These are phyloP conservation scores for Drosophila neutralis DNA, from an alignment of 2,888 invertebrate species.

Conservation along the genomic window DNA sequence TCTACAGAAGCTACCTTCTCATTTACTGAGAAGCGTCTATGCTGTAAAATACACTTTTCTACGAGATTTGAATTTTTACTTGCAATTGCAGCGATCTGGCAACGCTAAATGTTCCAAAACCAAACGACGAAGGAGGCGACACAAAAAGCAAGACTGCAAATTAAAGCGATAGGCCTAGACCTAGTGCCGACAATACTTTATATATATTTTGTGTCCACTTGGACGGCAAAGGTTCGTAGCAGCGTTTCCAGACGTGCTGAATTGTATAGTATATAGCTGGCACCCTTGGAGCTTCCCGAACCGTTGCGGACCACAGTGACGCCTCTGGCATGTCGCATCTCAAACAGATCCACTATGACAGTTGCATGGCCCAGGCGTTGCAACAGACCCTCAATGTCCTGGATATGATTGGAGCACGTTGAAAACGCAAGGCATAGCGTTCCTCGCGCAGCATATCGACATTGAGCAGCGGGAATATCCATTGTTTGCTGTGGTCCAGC, in stretches of 20 bases:
- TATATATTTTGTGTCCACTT: constrained; percentile 80
- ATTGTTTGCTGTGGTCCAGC: constrained; percentile 50
- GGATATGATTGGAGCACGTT: constrained; percentile 55
- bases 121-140: neutral
- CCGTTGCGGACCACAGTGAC: constrained; percentile 85
- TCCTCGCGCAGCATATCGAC: constrained; percentile 51
- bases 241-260: constrained; percentile 90
- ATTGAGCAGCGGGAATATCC: constrained; percentile 66
- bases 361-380: constrained; percentile 88
- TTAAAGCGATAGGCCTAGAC: constrained; percentile 22
- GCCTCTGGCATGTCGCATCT: constrained; percentile 87
- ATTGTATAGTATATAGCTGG: constrained; percentile 91
- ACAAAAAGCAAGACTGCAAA: constrained; percentile 49
- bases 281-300: constrained; percentile 85
- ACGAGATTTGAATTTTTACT: neutral
- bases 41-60: constrained; percentile 6
- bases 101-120: neutral
- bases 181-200: constrained; percentile 63
- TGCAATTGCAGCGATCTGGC: neutral
- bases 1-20: constrained; percentile 6
- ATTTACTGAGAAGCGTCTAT: constrained; percentile 4
- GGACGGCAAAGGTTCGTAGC: constrained; percentile 87
- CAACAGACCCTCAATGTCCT: constrained; percentile 85
- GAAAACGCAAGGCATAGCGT: constrained; percentile 69
- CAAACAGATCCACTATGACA: constrained; percentile 88